Evolutionary conservation across 2,797 vertebrate genomes (phyloP).

Genomic region (Allobates femoralis): DNA sequence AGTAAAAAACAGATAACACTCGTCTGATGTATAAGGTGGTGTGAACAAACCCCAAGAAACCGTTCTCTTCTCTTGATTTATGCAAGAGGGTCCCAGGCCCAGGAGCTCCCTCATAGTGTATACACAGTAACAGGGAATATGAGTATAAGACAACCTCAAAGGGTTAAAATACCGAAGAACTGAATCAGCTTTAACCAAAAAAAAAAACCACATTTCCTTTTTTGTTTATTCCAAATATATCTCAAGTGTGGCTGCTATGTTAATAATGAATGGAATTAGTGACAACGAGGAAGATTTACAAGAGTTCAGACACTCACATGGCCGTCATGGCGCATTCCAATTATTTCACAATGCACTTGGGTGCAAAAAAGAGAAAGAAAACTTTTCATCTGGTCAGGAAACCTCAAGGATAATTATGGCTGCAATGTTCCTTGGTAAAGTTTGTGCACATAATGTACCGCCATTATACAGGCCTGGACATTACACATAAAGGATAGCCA

Average conservation of each 20-base stretch:
- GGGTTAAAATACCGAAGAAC: background rate
- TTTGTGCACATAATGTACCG: background rate
- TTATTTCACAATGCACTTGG: background rate
- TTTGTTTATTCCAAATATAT: background rate
- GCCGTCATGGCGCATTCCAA: background rate
- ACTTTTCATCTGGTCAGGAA: background rate
- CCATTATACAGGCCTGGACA: background rate
- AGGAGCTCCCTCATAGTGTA: too few species aligned
- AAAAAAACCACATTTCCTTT: background rate
- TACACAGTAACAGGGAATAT: too few species aligned
- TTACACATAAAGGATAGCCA: too few species aligned
- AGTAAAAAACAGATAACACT: too few species aligned
- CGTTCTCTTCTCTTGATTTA: too few species aligned
- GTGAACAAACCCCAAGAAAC: too few species aligned
- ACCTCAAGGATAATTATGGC: background rate
- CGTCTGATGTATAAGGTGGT: too few species aligned
- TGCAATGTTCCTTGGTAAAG: background rate
- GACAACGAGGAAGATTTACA: background rate
- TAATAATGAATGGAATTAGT: conserved; percentile 14
- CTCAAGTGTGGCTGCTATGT: background rate
- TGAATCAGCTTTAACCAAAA: background rate
- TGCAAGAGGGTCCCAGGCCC: too few species aligned
- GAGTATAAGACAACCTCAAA: background rate
- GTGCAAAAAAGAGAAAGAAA: background rate
- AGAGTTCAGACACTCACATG: background rate